Evolutionary conservation across 1,140 invertebrate genomes (phyloP), one percentile per base, ranked within the genome.

Genomic region (Brachystomella parvula): DNA sequence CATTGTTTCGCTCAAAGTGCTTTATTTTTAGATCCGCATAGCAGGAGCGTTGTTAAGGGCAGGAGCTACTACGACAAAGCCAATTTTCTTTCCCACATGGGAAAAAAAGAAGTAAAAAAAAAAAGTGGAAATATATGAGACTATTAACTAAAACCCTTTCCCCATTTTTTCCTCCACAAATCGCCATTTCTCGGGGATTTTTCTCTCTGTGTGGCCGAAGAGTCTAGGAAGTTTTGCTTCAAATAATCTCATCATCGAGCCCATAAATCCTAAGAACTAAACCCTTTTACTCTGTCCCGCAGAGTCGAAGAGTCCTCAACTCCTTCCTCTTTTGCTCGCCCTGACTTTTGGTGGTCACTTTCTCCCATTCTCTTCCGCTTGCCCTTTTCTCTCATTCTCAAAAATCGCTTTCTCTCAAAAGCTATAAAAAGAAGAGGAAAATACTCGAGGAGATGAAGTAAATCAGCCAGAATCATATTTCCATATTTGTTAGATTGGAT

Each of bases 71-170:
- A n/a, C 3, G 17, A 21, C 26, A 64, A 17, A 26, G 33, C 28
- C 59, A 26, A 3, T 2, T 61, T 19, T n/a, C 3, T n/a, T 3
- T 47, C 26, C 24, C 12, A 9, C 28, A 9, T 24, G 44, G 62
- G 53, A 24, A 63, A 28, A 29, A 53, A 35, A 28, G 9, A 19
- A 30, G 63, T 57, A 24, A 31, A 24, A 47, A 2, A 2, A 28
- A 33, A 57, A 2, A 60, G 9, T 17, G 32, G 58, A 64, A 67
- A 67, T 66, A 65, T 71, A 67, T 67, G 63, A 31, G 63, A 56
- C 69, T 71, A 71, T 71, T 71, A 71, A 68, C 33, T 65, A 68
- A 70, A 69, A 65, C 62, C 69, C 66, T 60, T 71, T 71, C 60
- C 68, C 63, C 68, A 65, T 63, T 71, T 71, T 65, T 65, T 49